Evolutionary conservation across 2,888 invertebrate genomes (phyloP), one percentile per base, ranked within the genome.

Genomic region (Minunthozetes semirufus): DNA sequence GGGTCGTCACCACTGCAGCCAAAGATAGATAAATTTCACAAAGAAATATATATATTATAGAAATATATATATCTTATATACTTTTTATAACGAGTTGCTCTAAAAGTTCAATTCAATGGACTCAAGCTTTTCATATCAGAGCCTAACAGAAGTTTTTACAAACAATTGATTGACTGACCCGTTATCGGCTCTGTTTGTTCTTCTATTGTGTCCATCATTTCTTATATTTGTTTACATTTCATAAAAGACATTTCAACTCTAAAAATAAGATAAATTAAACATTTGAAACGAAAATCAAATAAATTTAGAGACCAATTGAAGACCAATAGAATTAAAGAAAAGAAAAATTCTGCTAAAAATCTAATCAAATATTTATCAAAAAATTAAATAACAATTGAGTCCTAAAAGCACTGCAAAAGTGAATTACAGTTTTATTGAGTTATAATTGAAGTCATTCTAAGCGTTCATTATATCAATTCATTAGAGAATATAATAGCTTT

Each of bases 141-240:
- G 13, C n/a, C 68, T 38, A 68, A 68, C 68, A 68, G 68, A 68
- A 68, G 68, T 68, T 68, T 68, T 61, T 38, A 42, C 68, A 68
- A 68, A 68, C 68, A 68, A 68, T 68, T 68, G 68, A 68, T 68
- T 68, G 68, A 68, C 68, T 68, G 68, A 42, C 68, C 68, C 15
- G 68, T 68, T 68, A 68, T 68, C 68, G 38, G 68, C 68, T 22
- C 68, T 42, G 68, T n/a, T 42, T 68, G 17, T 33, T 61, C 13
- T 59, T 59, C 19, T 61, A 33, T 68, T 68, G 68, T 68, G 68
- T 68, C 68, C 68, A 68, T 68, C 68, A 68, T 68, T 68, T 68
- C 42, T 42, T 68, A 63, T 63, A 63, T 63, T 68, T 68, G 68
- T 68, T 68, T 68, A 68, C 68, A 68, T 68, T 68, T 68, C 42